Evolutionary conservation across 2,888 invertebrate genomes (phyloP), one percentile per base, ranked within the genome.

Genomic region (Dexiosoma caninum): DNA sequence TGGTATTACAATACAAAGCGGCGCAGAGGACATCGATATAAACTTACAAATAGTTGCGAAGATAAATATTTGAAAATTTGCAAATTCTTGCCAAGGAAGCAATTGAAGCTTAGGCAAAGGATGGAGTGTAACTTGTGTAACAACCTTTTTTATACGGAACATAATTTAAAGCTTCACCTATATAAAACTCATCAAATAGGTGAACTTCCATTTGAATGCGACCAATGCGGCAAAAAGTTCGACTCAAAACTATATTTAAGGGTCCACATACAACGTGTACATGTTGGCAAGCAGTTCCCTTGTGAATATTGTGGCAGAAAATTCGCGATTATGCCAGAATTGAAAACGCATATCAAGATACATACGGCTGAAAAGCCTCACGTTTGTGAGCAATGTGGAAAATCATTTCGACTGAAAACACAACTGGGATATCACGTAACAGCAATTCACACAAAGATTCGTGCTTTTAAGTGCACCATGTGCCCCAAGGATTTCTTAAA

Each of bases 361-460:
- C 88, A 88, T 40, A 87, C 88, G 1, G 86, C 85, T 0, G 83
- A 85, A 21, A 87, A 85, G 53, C 84, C 86, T 0, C 85, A 80
- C 44, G 83, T 88, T 1, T 88, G 88, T 69, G 88, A 88, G 57
- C 71, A 84, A 3, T 88, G 88, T 23, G 88, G 88, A 12, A 88
- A 88, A 70, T 87, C 86, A 0, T 88, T 88, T 40, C 78, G 87
- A 32, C 80, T 85, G 3, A 84, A 83, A 75, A 84, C 84, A 1
- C 87, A 87, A 59, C 37, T 88, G 19, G 86, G 84, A 27, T 74
- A 84, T 16, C 88, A 88, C 69, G 78, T 78, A 19, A 82, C 82
- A 4, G 83, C 83, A 2, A 82, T 83, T 40, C 84, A 84, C 69
- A 79, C 82, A 30, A 82, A 83, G 12, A 72, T 82, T 27, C 77